A percentile compares a stretch with the other conserved stretches of the same genome.
These are phyloP conservation scores for Pseudomyrmex dendroicus DNA, from an alignment of 1,140 invertebrate species.

Conservation along the genomic window DNA sequence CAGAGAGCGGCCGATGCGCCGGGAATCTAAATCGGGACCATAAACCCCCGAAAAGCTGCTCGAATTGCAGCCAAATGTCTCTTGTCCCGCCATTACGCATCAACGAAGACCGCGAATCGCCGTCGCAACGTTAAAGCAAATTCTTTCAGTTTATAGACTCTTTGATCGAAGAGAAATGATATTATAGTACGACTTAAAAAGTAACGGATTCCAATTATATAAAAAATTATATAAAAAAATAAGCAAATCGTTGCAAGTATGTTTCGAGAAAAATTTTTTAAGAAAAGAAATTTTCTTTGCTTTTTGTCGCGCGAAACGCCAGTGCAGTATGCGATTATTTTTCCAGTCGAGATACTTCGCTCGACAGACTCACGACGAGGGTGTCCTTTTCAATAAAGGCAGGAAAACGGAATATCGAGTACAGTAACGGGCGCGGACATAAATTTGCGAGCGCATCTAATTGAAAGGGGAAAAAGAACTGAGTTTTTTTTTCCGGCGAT, in stretches of 20 bases:
- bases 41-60: slow-evolving; percentile 65
- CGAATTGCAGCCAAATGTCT: slow-evolving; percentile 74
- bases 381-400: slow-evolving; percentile 73
- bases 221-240: no score
- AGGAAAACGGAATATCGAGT: slow-evolving; percentile 81
- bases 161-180: not conserved
- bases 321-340: slow-evolving; percentile 64
- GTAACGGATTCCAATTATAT: not conserved
- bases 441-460: slow-evolving; percentile 84
- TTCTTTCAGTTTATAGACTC: slow-evolving; percentile 14
- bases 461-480: slow-evolving; percentile 82
- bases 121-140: not conserved
- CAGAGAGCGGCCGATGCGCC: slow-evolving; percentile 79
- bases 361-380: slow-evolving; percentile 27
- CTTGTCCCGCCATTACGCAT: slow-evolving; percentile 56
- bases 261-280: not conserved
- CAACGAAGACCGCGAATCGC: slow-evolving; percentile 21
- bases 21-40: slow-evolving; percentile 79
- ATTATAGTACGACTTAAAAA: not conserved
- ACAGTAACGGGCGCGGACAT: slow-evolving; percentile 79
- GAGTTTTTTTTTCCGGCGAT: slow-evolving; percentile 10
- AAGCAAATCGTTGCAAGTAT: not conserved
- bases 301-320: not conserved
- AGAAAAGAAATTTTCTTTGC: no score
- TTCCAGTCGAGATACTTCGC: slow-evolving; percentile 52